Conservation (phyloP, 2,797 vertebrate species). For the Smutsia temminckii region DNA sequence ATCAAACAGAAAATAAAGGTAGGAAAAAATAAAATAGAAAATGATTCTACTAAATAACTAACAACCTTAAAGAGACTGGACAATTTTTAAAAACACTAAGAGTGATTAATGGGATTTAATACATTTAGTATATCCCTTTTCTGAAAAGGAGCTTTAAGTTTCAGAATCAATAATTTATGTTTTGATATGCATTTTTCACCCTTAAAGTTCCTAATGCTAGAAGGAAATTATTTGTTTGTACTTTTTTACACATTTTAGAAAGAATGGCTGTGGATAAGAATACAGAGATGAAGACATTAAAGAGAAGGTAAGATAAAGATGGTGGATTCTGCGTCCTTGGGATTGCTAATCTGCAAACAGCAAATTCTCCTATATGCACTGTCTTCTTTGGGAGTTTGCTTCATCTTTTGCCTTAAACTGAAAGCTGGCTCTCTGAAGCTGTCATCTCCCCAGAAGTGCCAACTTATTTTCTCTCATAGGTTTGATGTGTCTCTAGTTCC, state of each 20-base stretch:
- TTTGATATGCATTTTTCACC: constrained; percentile 3
- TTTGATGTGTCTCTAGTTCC: not conserved
- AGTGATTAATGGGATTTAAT: not conserved
- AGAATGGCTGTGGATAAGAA: not conserved
- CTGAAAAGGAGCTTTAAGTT: not conserved
- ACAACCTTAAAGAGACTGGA: not conserved
- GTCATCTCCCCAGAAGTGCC: not conserved
- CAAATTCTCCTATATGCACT: not conserved
- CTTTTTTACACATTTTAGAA: not conserved
- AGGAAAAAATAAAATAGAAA: not conserved
- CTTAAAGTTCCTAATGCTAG: not conserved
- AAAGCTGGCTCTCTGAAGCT: not conserved
- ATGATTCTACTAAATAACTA: not conserved
- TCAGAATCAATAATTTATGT: not conserved
- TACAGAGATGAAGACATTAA: not conserved
- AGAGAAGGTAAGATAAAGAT: not conserved
- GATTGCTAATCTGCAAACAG: not conserved
- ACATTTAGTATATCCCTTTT: not conserved
- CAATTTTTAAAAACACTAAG: not conserved
- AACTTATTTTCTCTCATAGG: not conserved
- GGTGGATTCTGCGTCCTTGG: not conserved
- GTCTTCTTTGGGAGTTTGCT: not conserved
- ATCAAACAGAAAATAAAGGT: not conserved
- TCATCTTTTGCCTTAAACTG: not conserved
- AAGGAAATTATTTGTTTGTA: constrained; percentile 13